phyloP scores from a whole-genome alignment of 1,140 invertebrate species.

The Rhagoletis pomonella region DNA sequence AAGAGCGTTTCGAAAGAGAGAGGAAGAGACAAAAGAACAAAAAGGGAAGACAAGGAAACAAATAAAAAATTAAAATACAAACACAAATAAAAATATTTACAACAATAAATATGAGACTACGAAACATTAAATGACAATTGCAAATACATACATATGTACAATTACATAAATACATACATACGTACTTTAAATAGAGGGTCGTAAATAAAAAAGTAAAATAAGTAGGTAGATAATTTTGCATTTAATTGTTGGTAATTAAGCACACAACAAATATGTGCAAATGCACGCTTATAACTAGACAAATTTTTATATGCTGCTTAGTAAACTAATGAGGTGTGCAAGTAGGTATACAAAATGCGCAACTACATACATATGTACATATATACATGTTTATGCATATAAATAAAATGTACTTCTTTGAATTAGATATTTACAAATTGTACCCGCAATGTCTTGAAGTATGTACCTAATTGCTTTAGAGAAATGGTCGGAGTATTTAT shows the following conservation, averaged over 20 bases:
- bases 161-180: neutral
- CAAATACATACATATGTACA: neutral
- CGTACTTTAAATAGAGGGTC: neutral
- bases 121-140: neutral
- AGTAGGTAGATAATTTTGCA: neutral
- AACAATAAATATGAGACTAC: conserved; percentile 41
- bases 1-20: conserved; percentile 42
- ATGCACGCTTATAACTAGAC: neutral
- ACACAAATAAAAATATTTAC: conserved; percentile 55
- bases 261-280: neutral
- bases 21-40: conserved; percentile 57
- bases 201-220: conserved; percentile 2
- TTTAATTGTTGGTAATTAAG: conserved; percentile 45
- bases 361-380: neutral
- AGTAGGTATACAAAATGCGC: neutral
- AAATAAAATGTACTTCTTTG: too few relatives aligned
- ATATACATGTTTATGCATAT: too few relatives aligned
- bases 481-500: too few relatives aligned
- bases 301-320: conserved; percentile 53
- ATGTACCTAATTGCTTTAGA: too few relatives aligned
- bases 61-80: conserved; percentile 57
- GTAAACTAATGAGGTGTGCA: conserved; percentile 46
- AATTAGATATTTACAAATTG: too few relatives aligned
- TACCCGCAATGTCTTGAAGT: too few relatives aligned
- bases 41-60: conserved; percentile 60